Base-by-base conservation (phyloP, 2,888 invertebrate species). In the Chymomyza fuscimana region DNA sequence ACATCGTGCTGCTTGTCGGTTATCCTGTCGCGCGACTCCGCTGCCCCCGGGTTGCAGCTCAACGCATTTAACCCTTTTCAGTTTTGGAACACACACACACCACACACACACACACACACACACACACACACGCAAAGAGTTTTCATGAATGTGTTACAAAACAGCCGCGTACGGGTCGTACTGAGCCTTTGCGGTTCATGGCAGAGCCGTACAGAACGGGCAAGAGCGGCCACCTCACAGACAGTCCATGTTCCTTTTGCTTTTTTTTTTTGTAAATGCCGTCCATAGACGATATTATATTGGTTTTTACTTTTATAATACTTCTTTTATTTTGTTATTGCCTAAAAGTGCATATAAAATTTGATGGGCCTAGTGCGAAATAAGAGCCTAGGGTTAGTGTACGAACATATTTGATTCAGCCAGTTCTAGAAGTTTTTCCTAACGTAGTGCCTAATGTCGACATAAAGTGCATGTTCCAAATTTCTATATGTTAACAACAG, bases 211-310 rank as follows among this genome's bases (percentile, higher is more conserved):
- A 15, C 15, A 54, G 19, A n/a, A 32, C 32, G 32, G 32, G 32
- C 32, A 5, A 16, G 54, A 22, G 19, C 9, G 54, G 54, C 19
- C 10, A 46, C 16, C 54, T 7, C 25, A 15, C 86, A 87, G 87
- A 82, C 82, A 78, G 87, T 51, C 78, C 68, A 61, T 85, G 86
- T 77, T 85, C 80, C 80, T 82, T 82, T 85, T 87, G 6, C 32
- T 32, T 32, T 32, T 32, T 32, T 32, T 19, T 59, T 73, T 66
- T 60, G 71, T 80, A n/a, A 5, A 54, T 54, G 58, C 25, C 15
- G 9, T 58, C 1, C 58, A 58, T 46, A 46, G 25, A 58, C 58
- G 58, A 66, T 69, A 72, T 87, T 72, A 80, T 87, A 78, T 87
- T 73, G 58, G 54, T 62, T 62, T 68, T 69, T 67, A 70, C 77